Evolutionary conservation across 2,888 invertebrate species (phyloP), one percentile per base, ranked within the genome.

Genomic region (Cyaniris semiargus): DNA sequence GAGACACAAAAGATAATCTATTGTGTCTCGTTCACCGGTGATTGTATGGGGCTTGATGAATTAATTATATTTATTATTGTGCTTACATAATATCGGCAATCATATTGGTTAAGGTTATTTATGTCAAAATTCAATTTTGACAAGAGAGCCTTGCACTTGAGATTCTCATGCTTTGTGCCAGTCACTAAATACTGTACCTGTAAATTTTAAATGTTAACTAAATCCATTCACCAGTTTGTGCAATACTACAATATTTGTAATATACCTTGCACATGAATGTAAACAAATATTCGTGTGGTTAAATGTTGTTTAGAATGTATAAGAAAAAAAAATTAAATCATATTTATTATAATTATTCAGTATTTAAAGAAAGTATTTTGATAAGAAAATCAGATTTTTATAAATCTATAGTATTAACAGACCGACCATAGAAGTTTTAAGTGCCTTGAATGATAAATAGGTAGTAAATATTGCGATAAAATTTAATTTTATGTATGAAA

Each of bases 371-470:
- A 27, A 72, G 44, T 72, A 74, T 74, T 74, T 66, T 18, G 27
- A 66, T 66, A 66, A 66, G 27, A 66, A 31, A 66, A 66, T 66
- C 66, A 31, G 27, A 66, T 31, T 66, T 53, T 66, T 27, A 66
- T 66, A 66, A 66, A 66, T 27, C 27, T 66, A 66, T 66, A 66
- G 60, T 60, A 60, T 60, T 60, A 60, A 60, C 66, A 27, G 27
- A 66, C 66, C 27, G 66, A 66, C 27, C 66, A 66, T 66, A 66
- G 66, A 31, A 31, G 27, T 31, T 66, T 66, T 31, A 66, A 66
- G 66, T 76, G 78, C 78, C 78, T 78, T 78, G 72, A 70, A 4
- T 38, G 38, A 38, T 38, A 3, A 27, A 38, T 70, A 38, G 58
- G 58, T 27, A 76, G 60, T 75, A 76, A 53, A 74, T 48, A 48